These are phyloP conservation scores for Cydia pomonella DNA, from an alignment of 1,140 invertebrate genomes.

Conservation along the genomic window DNA sequence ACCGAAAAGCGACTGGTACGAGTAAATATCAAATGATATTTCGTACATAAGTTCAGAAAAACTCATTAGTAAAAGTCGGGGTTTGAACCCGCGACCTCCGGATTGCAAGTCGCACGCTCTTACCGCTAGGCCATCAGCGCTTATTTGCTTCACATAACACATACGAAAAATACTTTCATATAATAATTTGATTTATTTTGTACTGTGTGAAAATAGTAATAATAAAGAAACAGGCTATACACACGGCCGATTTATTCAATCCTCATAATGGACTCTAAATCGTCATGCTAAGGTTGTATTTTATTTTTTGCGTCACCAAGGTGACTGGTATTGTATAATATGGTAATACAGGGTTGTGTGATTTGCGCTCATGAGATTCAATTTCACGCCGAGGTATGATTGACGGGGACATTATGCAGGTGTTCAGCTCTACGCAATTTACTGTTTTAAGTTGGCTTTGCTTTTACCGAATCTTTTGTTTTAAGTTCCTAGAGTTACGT, in stretches of 20 bases:
- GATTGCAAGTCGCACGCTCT: too few species aligned
- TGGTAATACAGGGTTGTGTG: conserved; percentile 66
- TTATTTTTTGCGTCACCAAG: conserved; percentile 28
- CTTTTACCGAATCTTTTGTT: conserved; percentile 13
- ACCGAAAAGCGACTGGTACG: too few species aligned
- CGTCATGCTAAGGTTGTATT: conserved; percentile 29
- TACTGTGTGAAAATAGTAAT: not conserved
- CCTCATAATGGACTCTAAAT: conserved; percentile 11
- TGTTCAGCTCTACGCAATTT: conserved; percentile 58
- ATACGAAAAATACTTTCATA: too few species aligned
- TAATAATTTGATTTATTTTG: too few species aligned
- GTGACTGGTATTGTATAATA: conserved; percentile 47
- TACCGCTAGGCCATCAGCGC: too few species aligned
- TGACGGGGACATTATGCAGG: conserved; percentile 71
- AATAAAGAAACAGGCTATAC: not conserved
- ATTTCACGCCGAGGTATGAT: conserved; percentile 69
- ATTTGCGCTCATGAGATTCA: conserved; percentile 73
- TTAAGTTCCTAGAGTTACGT: not conserved
- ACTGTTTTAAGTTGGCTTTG: conserved; percentile 55
- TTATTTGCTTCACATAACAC: too few species aligned
- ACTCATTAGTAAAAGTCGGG: too few species aligned
- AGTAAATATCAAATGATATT: too few species aligned
- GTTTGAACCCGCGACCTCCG: too few species aligned
- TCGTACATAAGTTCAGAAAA: too few species aligned
- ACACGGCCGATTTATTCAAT: not conserved